Percentiles rank a stretch among this genome's conserved stretches.
phyloP scores from a whole-genome alignment of 2,113 vertebrate genomes.

The Cyphomyrus plagiostoma region DNA sequence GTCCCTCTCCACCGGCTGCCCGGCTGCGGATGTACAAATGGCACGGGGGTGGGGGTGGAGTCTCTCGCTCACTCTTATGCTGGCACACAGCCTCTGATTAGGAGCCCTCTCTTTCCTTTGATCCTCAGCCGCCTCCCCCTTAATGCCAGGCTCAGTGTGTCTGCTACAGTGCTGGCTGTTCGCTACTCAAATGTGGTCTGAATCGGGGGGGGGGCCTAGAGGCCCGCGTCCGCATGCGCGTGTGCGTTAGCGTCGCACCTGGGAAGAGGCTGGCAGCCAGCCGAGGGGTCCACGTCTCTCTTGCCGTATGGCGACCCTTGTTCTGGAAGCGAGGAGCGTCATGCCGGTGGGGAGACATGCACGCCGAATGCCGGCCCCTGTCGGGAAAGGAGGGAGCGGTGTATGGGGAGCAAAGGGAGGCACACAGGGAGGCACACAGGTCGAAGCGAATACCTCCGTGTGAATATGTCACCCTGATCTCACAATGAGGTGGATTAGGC shows the following conservation, averaged over 20 bases:
- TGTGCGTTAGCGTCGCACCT: constrained; percentile 37
- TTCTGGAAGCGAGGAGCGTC: background rate
- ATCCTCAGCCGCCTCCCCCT: constrained; percentile 48
- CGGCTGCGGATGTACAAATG: constrained; percentile 51
- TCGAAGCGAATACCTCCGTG: constrained; percentile 45
- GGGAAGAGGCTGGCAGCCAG: constrained; percentile 24
- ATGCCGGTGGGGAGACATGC: background rate
- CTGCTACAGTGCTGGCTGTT: constrained; percentile 43
- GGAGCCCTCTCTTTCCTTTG: constrained; percentile 53
- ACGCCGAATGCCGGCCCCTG: background rate
- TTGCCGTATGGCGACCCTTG: background rate
- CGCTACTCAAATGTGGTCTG: constrained; percentile 32
- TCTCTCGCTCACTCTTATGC: constrained; percentile 44
- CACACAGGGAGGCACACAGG: constrained; percentile 45
- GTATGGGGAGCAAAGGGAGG: background rate
- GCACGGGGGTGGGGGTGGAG: constrained; percentile 32
- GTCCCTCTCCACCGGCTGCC: constrained; percentile 40
- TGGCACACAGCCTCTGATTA: constrained; percentile 53
- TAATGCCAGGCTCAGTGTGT: constrained; percentile 43
- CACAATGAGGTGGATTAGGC: constrained; percentile 59
- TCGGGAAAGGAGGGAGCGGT: background rate
- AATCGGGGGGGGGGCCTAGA: constrained; percentile 26
- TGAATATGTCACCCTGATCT: constrained; percentile 50
- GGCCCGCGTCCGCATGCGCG: background rate
- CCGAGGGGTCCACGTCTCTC: constrained; percentile 7